Percentiles rank a stretch among this genome's conserved stretches.
phyloP scores from a whole-genome alignment of 2,797 vertebrate genomes.

The Ceryle rudis region DNA sequence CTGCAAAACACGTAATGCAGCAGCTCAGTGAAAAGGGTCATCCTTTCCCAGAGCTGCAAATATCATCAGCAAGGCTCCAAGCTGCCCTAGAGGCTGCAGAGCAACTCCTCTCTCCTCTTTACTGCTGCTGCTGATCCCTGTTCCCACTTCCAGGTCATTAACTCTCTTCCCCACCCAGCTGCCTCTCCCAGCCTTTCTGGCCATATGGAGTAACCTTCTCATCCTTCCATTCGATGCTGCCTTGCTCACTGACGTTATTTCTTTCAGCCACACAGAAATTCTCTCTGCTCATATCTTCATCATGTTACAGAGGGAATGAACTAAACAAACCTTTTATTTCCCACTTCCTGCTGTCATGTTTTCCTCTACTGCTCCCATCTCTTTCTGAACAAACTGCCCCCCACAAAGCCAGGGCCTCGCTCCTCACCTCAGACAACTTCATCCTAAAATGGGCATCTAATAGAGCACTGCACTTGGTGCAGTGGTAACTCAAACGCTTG shows the following conservation, averaged over 20 bases:
- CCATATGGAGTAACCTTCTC: constrained; percentile 38
- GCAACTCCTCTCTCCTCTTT: constrained; percentile 2
- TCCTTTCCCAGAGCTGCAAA: background rate
- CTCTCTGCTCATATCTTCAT: background rate
- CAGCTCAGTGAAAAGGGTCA: background rate
- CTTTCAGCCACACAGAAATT: background rate
- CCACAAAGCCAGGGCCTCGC: background rate
- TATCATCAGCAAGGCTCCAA: background rate
- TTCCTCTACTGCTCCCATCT: background rate
- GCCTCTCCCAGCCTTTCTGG: constrained; percentile 54
- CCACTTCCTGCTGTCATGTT: background rate
- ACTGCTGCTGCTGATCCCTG: constrained; percentile 32
- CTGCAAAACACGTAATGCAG: constrained; percentile 28
- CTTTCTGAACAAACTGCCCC: background rate
- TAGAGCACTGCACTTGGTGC: background rate
- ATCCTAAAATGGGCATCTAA: background rate
- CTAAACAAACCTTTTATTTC: background rate
- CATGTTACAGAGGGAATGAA: background rate
- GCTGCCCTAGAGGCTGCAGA: constrained; percentile 39
- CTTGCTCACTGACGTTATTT: background rate
- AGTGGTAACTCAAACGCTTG: background rate
- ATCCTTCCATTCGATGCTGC: background rate
- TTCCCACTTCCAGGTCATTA: constrained; percentile 67
- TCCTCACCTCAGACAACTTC: background rate
- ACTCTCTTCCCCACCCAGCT: constrained; percentile 48